Evolutionary conservation across 35 echinoderm and acorn worm species (phyloP), one percentile per base, ranked within the genome.

Genomic region (Strongylocentrotus purpuratus): DNA sequence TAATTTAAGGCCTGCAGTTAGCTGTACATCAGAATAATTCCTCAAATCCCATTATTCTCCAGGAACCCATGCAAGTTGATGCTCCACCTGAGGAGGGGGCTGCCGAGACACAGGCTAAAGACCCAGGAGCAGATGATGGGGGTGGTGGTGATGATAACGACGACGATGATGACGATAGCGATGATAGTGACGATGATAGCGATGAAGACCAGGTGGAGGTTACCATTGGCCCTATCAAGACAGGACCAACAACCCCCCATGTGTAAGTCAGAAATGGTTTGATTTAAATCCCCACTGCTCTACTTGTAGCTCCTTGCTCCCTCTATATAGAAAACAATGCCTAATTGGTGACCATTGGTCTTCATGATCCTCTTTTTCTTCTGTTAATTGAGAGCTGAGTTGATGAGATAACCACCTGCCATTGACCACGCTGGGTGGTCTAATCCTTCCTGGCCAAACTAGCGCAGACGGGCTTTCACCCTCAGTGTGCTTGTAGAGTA

Each of bases 121-220:
- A 58, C 46, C 12, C 25, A 32, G 89, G 33, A 31, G 90, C n/a
- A 14, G 33, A 35, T 31, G 90, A 28, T 33, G 90, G 90, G 32
- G 90, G 48, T 31, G 91, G 48, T 46, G 33, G 25, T 22, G 31
- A 9, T 22, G 45, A 33, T 6, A 32, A 89, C 4, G 85, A 86
- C 22, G 85, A 86, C n/a, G 85, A 86, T 11, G 85, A 91, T 7
- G 91, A 93, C 8, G 91, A 93, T 46, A 20, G 22, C 4, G 91
- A 93, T 15, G 91, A 93, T 93, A 46, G 46, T n/a, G 48, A 58
- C 32, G 91, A 93, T 10, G 91, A 93, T 58, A 93, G 91, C n/a
- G 91, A 93, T 46, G 91, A 93, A 46, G 91, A 93, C 91, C 9
- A n/a, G 91, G 91, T 93, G 0, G 46, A 93, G 46, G 91, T 93